A percentile compares a stretch with the other conserved stretches of the same genome.
These are phyloP conservation scores for Entomobrya multifasciata DNA, from an alignment of 2,888 invertebrate genomes.

Conservation along the genomic window DNA sequence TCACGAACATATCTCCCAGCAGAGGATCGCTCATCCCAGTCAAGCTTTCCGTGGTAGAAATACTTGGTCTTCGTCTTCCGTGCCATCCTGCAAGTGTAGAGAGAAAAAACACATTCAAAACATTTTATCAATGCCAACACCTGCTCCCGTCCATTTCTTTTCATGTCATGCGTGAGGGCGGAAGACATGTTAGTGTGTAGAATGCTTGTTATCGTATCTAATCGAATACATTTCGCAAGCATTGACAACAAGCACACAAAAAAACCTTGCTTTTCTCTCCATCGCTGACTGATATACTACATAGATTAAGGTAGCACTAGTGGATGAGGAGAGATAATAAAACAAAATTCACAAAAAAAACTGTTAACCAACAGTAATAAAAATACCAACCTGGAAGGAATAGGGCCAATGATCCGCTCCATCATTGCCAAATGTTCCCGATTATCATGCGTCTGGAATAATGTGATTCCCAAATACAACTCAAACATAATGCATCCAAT, in stretches of 20 bases:
- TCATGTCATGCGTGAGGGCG: neutral
- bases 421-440: slow-evolving; percentile 99
- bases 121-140: slow-evolving; percentile 22
- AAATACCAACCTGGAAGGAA: slow-evolving; percentile 91
- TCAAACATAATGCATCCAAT: slow-evolving; percentile 99
- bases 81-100: slow-evolving; percentile 86
- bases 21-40: slow-evolving; percentile 98
- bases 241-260: slow-evolving; percentile 58
- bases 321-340: slow-evolving; percentile 72
- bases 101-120: slow-evolving; percentile 18
- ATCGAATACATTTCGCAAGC: slow-evolving; percentile 73
- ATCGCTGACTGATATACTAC: slow-evolving; percentile 72
- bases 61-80: slow-evolving; percentile 97
- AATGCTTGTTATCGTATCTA: slow-evolving; percentile 68
- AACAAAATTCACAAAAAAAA: neutral
- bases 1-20: slow-evolving; percentile 98
- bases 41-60: slow-evolving; percentile 97
- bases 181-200: slow-evolving; percentile 35
- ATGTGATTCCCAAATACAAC: slow-evolving; percentile 97
- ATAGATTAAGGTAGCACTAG: slow-evolving; percentile 66
- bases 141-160: slow-evolving; percentile 1
- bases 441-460: slow-evolving; percentile 99
- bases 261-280: slow-evolving; percentile 70
- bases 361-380: neutral
- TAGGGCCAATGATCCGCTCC: slow-evolving; percentile 98